Percentiles rank a stretch among this genome's conserved stretches.
Conservation (phyloP, 2,888 invertebrate species). For the Agrochola lychnidis region DNA sequence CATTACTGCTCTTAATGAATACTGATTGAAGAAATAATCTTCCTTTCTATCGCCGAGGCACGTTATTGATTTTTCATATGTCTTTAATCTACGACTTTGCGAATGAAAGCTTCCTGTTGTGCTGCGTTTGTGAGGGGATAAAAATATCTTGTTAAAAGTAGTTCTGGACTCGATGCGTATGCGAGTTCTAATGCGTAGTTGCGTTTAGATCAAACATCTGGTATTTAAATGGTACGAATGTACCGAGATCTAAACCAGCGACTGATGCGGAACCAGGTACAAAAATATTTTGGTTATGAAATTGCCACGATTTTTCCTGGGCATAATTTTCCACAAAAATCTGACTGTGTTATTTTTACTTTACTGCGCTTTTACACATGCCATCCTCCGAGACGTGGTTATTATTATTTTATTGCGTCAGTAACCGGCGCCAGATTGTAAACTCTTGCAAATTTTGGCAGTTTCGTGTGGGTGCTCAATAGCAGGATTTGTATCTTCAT, state of each 20-base stretch:
- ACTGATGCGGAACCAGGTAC: neutral
- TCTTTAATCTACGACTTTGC: conserved; percentile 18
- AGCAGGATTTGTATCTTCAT: conserved; percentile 40
- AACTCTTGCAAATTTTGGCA: conserved; percentile 44
- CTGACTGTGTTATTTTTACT: conserved; percentile 46
- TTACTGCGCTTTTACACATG: conserved; percentile 42
- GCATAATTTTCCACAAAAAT: conserved; percentile 11
- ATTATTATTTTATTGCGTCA: conserved; percentile 59
- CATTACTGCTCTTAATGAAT: conserved; percentile 23
- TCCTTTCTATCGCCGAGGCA: neutral
- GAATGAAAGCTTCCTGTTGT: conserved; percentile 33
- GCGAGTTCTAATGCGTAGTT: conserved; percentile 55
- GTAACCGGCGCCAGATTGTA: conserved; percentile 46
- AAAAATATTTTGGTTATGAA: conserved; percentile 6
- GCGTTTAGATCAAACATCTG: conserved; percentile 42
- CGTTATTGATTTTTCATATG: conserved; percentile 45
- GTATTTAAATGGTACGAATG: conserved; percentile 18
- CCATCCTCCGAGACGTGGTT: conserved; percentile 30
- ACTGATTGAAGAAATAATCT: conserved; percentile 19
- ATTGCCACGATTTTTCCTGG: neutral
- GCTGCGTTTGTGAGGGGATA: conserved; percentile 36
- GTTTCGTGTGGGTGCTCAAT: conserved; percentile 27
- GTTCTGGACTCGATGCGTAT: conserved; percentile 51
- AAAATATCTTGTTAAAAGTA: conserved; percentile 61
- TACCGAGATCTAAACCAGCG: neutral